A percentile compares a stretch with the other conserved stretches of the same genome.
Conservation (phyloP, 1,140 invertebrate species). For the Nymphalis io region DNA sequence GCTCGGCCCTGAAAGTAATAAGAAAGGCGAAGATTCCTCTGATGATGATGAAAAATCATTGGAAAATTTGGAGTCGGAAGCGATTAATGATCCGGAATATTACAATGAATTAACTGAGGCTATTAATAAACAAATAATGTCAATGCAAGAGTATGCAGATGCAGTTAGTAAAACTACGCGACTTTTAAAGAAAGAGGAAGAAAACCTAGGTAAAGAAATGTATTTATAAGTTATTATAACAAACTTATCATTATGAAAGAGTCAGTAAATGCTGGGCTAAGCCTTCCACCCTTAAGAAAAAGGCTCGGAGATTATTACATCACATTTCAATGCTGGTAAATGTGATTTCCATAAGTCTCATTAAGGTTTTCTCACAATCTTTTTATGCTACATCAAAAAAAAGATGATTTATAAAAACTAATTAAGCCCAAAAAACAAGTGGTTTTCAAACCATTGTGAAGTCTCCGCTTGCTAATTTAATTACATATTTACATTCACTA, state of each 20-base stretch:
- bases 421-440: too few species aligned
- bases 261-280: too few species aligned
- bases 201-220: slow-evolving; percentile 46
- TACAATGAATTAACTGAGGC: slow-evolving; percentile 50
- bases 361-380: too few species aligned
- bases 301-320: too few species aligned
- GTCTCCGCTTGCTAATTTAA: background rate
- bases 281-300: too few species aligned
- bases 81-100: slow-evolving; percentile 25
- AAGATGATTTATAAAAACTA: too few species aligned
- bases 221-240: background rate
- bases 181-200: slow-evolving; percentile 45
- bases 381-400: too few species aligned
- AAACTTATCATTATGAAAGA: background rate
- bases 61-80: slow-evolving; percentile 32
- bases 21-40: slow-evolving; percentile 44
- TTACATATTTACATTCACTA: background rate
- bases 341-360: too few species aligned
- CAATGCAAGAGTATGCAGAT: slow-evolving; percentile 56
- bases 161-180: slow-evolving; percentile 45
- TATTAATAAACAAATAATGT: slow-evolving; percentile 55
- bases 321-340: too few species aligned
- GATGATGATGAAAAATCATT: slow-evolving; percentile 52
- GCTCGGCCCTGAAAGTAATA: slow-evolving; percentile 58
- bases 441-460: too few species aligned